Evolutionary conservation across 2,113 vertebrate genomes (phyloP).

Genomic region (Noctilio leporinus): DNA sequence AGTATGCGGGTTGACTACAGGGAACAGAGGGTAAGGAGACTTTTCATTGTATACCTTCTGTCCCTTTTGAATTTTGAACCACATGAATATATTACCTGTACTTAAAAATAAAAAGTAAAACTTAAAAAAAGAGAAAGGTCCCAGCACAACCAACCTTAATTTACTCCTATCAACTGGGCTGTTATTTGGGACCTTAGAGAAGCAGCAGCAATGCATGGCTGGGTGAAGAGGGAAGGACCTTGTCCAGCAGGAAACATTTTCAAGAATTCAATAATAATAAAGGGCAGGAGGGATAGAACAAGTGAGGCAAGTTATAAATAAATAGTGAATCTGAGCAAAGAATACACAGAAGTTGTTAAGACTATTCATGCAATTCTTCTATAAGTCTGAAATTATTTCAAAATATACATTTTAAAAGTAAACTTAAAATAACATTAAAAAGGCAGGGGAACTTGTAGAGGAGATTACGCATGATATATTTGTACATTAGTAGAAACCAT

Average conservation of each 20-base stretch:
- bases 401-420: constrained; percentile 10
- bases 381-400: constrained; percentile 10
- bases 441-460: neutral
- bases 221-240: neutral
- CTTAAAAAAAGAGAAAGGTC: neutral
- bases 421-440: neutral
- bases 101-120: constrained; percentile 27
- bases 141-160: neutral
- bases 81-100: neutral
- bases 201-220: neutral
- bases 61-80: constrained; percentile 9
- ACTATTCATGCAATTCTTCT: neutral
- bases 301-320: neutral
- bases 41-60: neutral
- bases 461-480: neutral
- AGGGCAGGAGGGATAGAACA: neutral
- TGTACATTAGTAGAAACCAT: neutral
- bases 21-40: neutral
- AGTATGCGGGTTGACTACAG: neutral
- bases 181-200: neutral
- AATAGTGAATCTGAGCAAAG: neutral
- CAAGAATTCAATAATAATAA: neutral
- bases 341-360: neutral
- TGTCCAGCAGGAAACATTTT: neutral
- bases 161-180: neutral